phyloP scores from a whole-genome alignment of 1,140 invertebrate genomes.

The Monochamus saltuarius region DNA sequence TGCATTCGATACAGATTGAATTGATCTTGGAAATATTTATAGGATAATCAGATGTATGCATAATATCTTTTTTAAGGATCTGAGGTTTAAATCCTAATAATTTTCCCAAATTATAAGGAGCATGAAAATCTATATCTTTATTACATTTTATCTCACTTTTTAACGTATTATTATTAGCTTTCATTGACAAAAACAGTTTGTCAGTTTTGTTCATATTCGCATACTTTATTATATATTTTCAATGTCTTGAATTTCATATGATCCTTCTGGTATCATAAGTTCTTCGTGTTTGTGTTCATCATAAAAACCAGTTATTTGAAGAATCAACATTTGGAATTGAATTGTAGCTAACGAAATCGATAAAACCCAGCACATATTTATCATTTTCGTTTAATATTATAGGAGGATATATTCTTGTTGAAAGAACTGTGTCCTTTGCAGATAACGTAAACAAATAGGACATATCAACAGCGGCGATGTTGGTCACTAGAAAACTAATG shows the following conservation, averaged over 20 bases:
- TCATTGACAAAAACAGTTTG: constrained; percentile 14
- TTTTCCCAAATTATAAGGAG: constrained; percentile 22
- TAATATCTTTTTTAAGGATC: constrained; percentile 20
- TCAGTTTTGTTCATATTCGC: neutral
- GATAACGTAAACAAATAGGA: neutral
- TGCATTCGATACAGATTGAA: constrained; percentile 33
- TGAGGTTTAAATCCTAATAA: constrained; percentile 29
- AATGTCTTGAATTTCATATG: constrained; percentile 10
- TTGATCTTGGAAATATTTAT: constrained; percentile 36
- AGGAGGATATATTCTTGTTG: neutral
- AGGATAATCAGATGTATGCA: constrained; percentile 27
- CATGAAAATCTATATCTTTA: constrained; percentile 30
- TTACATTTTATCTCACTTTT: constrained; percentile 27
- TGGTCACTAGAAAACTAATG: neutral
- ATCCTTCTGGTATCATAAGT: constrained; percentile 1
- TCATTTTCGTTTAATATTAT: constrained; percentile 7
- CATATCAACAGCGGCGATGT: neutral
- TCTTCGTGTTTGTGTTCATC: neutral
- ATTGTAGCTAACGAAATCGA: constrained; percentile 5
- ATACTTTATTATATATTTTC: neutral
- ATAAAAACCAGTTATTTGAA: constrained; percentile 1
- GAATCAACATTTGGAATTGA: constrained; percentile 2
- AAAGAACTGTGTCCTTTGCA: neutral
- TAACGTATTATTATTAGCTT: constrained; percentile 36
- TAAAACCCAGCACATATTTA: constrained; percentile 5